Conservation (phyloP, 2,888 invertebrate species). For the Pterostichus niger region DNA sequence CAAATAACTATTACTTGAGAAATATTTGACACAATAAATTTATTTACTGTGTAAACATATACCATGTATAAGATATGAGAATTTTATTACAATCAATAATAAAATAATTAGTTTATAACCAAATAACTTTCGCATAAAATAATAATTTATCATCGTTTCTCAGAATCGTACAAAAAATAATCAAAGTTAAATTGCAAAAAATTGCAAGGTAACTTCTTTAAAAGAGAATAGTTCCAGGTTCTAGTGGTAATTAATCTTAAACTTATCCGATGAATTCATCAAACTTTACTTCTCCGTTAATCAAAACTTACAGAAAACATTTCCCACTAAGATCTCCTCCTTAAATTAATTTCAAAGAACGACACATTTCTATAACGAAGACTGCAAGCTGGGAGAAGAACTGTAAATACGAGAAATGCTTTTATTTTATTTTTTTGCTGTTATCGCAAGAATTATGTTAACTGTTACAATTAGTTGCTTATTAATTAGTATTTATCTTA, state of each 20-base stretch:
- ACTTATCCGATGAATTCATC: conserved; percentile 27
- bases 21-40: no score
- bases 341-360: no score
- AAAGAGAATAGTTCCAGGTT: conserved; percentile 15
- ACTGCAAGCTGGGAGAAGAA: not conserved
- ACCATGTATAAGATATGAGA: no score
- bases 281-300: conserved; percentile 29
- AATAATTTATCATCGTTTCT: conserved; percentile 26
- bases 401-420: not conserved
- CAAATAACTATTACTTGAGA: no score
- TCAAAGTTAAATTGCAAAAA: not conserved
- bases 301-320: conserved; percentile 34
- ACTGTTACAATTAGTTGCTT: conserved; percentile 1
- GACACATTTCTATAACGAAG: no score
- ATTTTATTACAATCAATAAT: no score
- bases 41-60: no score
- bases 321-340: not conserved
- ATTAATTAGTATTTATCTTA: conserved; percentile 6
- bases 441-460: not conserved
- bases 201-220: conserved; percentile 27
- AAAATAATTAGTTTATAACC: no score
- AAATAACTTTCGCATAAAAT: not conserved
- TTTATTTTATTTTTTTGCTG: not conserved
- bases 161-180: conserved; percentile 20
- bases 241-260: conserved; percentile 42